phyloP scores from a whole-genome alignment of 2,888 invertebrate genomes.

The Lucinisca nassula region DNA sequence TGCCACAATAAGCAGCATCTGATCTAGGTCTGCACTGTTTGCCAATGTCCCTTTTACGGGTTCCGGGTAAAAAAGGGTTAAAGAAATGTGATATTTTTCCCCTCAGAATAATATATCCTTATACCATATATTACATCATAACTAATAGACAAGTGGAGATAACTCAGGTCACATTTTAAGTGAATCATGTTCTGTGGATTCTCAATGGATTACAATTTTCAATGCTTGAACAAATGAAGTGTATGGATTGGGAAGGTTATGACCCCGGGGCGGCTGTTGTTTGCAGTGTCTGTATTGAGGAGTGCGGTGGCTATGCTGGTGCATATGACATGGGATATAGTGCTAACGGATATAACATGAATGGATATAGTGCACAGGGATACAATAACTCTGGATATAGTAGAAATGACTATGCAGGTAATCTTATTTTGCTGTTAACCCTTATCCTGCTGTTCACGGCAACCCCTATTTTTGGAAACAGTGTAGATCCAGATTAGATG shows the following conservation, averaged over 20 bases:
- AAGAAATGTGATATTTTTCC: no score
- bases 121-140: no score
- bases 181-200: neutral
- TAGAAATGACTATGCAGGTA: slow-evolving; percentile 61
- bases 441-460: no score
- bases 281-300: slow-evolving; percentile 82
- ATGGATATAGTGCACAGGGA: slow-evolving; percentile 66
- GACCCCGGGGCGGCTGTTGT: slow-evolving; percentile 67
- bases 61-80: no score
- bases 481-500: no score
- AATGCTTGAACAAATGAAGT: slow-evolving; percentile 71
- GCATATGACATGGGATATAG: slow-evolving; percentile 59
- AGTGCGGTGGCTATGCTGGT: slow-evolving; percentile 72
- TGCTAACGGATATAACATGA: slow-evolving; percentile 59
- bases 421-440: neutral
- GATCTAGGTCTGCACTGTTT: no score
- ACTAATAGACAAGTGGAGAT: no score
- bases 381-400: slow-evolving; percentile 64
- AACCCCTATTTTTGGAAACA: no score
- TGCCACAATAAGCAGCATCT: no score
- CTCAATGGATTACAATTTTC: neutral
- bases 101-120: no score
- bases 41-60: no score
- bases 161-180: no score
- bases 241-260: slow-evolving; percentile 69